phyloP scores from a whole-genome alignment of 2,797 vertebrate genomes.

The Tragopan temminckii region DNA sequence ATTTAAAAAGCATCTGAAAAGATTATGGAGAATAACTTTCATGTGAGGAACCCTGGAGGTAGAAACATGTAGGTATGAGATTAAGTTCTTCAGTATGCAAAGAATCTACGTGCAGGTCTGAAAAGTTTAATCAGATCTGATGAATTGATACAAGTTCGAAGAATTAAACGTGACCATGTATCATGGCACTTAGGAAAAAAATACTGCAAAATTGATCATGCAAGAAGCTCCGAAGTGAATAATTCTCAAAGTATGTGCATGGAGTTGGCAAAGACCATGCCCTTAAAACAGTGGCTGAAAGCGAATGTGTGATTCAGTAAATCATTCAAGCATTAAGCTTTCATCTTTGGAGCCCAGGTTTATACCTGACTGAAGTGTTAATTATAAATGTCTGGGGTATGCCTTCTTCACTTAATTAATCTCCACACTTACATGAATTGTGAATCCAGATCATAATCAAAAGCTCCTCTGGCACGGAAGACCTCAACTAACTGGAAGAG shows the following conservation, averaged over 20 bases:
- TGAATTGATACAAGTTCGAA: background rate
- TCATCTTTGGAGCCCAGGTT: constrained; percentile 44
- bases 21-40: background rate
- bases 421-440: background rate
- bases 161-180: background rate
- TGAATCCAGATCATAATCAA: constrained; percentile 8
- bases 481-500: background rate
- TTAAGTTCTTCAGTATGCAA: constrained; percentile 17
- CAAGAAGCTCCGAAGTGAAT: constrained; percentile 11
- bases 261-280: background rate
- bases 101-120: background rate
- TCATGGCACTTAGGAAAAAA: background rate
- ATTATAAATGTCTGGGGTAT: constrained; percentile 53
- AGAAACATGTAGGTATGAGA: background rate
- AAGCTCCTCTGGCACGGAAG: background rate
- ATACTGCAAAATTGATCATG: background rate
- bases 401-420: constrained; percentile 40
- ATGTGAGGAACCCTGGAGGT: background rate
- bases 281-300: constrained; percentile 23
- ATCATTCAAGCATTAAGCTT: constrained; percentile 58
- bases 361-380: constrained; percentile 43
- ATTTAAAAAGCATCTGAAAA: background rate
- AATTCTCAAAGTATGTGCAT: background rate
- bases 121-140: constrained; percentile 27
- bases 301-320: constrained; percentile 46